Percentiles rank a stretch among this genome's conserved stretches.
These are phyloP conservation scores for Rhabdornis inornatus DNA, from an alignment of 2,113 vertebrate species.

Conservation along the genomic window DNA sequence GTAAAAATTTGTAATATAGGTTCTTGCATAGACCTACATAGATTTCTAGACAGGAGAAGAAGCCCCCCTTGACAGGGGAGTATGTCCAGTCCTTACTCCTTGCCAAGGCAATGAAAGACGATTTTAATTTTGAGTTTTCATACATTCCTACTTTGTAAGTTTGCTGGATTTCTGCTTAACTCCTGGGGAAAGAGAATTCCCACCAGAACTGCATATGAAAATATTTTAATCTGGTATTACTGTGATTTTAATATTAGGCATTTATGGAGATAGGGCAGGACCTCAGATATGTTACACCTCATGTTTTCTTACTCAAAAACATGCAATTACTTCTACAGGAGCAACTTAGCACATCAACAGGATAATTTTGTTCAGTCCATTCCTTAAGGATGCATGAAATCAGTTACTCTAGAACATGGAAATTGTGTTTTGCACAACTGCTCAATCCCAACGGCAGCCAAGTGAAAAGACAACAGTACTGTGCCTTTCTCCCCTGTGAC, in stretches of 20 bases:
- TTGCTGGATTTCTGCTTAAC: not conserved
- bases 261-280: not conserved
- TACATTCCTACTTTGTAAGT: not conserved
- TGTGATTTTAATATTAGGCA: not conserved
- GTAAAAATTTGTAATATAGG: not conserved
- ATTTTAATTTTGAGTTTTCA: not conserved
- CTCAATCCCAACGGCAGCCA: not conserved
- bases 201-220: not conserved
- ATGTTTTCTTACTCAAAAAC: not conserved
- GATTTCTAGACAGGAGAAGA: not conserved
- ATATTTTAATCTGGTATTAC: not conserved
- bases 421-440: not conserved
- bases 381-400: not conserved
- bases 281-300: not conserved
- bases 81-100: not conserved
- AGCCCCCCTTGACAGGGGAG: not conserved
- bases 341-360: not conserved
- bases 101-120: not conserved
- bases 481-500: not conserved
- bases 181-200: not conserved
- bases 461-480: not conserved
- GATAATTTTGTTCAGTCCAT: not conserved
- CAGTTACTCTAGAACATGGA: not conserved
- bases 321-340: not conserved
- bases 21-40: not conserved